phyloP scores from a whole-genome alignment of 2,113 vertebrate species.

The Poicephalus gulielmi region DNA sequence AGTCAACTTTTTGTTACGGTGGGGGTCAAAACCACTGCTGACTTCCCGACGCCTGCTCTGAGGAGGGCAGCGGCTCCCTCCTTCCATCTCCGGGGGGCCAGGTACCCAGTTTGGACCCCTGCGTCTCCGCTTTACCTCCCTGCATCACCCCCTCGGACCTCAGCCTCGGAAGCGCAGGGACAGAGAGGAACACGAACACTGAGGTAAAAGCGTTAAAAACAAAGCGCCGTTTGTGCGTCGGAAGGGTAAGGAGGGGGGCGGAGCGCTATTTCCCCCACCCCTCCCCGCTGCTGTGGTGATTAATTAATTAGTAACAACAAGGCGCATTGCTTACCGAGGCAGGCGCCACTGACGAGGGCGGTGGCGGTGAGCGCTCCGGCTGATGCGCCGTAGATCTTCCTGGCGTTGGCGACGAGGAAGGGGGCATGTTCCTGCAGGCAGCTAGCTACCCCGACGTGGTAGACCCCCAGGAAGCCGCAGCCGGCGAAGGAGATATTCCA shows the following conservation, averaged over 20 bases:
- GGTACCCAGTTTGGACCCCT: accelerated
- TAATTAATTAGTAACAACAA: neutral
- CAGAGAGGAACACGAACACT: accelerated
- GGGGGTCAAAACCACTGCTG: neutral
- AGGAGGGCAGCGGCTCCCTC: neutral
- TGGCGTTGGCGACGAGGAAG: slow-evolving; percentile 89
- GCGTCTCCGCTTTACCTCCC: neutral
- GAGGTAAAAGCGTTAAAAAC: neutral
- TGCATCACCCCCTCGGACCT: too few species aligned
- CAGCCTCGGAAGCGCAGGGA: too few species aligned
- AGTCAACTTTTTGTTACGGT: neutral
- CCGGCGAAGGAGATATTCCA: slow-evolving; percentile 99
- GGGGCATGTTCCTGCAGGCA: slow-evolving; percentile 91
- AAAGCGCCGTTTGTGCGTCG: neutral
- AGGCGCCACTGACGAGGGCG: slow-evolving; percentile 86
- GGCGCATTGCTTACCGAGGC: slow-evolving; percentile 80
- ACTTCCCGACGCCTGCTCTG: neutral
- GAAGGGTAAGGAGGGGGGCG: neutral
- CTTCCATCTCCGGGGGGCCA: neutral
- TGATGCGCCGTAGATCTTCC: slow-evolving; percentile 91
- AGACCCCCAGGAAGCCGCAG: slow-evolving; percentile 95
- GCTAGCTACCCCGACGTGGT: slow-evolving; percentile 94
- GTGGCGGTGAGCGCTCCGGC: slow-evolving; percentile 93
- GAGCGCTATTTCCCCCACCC: neutral
- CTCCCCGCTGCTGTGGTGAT: neutral